Percentiles rank a stretch among this genome's conserved stretches.
phyloP scores from a whole-genome alignment of 2,888 invertebrate species.

The Lepas anatifera region DNA sequence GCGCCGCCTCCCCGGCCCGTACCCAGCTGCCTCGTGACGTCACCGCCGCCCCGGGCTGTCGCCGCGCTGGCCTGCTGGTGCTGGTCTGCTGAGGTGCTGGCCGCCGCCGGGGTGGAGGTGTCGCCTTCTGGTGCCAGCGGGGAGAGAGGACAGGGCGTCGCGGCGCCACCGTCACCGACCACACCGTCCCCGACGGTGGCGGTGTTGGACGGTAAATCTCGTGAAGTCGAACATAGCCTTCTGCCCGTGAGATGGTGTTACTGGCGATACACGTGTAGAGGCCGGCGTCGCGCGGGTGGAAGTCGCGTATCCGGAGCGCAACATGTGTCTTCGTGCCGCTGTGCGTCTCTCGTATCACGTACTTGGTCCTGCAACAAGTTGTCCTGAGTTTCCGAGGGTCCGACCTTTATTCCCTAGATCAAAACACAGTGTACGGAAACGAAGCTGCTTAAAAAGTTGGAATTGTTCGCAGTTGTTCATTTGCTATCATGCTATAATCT shows the following conservation, averaged over 20 bases:
- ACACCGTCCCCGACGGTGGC: background rate
- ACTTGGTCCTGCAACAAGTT: background rate
- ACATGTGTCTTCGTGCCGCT: background rate
- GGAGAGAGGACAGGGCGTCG: background rate
- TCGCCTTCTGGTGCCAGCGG: background rate
- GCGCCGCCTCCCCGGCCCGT: too few relatives aligned
- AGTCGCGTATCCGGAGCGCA: background rate
- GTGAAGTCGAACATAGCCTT: background rate
- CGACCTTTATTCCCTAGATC: too few relatives aligned
- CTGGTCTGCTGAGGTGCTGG: background rate
- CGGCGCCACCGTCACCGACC: background rate
- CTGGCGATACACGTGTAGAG: background rate
- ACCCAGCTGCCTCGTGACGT: too few relatives aligned
- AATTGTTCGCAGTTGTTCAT: too few relatives aligned
- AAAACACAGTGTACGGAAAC: too few relatives aligned
- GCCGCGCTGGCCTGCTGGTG: background rate
- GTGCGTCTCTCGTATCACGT: background rate
- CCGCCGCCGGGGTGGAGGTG: too few relatives aligned
- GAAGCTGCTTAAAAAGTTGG: too few relatives aligned
- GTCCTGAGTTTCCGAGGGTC: too few relatives aligned
- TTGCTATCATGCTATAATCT: too few relatives aligned
- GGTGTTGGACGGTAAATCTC: background rate
- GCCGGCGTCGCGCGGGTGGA: conserved; percentile 1
- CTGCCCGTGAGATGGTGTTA: background rate
- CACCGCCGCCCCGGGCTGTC: background rate